Percentiles rank a stretch among this genome's conserved stretches.
Conservation (phyloP, 2,113 vertebrate genomes). For the Hoplias malabaricus region DNA sequence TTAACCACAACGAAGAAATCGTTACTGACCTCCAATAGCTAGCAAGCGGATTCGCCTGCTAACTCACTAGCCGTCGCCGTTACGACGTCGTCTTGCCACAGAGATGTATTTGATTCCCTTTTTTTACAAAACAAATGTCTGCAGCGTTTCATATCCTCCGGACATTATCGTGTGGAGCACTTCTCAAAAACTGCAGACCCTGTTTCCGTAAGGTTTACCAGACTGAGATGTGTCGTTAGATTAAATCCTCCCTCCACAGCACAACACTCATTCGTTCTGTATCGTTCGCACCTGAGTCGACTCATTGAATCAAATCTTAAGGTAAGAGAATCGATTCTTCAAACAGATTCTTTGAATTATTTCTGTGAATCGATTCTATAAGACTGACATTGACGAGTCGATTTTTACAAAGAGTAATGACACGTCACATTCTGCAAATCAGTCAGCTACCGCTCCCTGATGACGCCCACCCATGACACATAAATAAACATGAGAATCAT, state of each 20-base stretch:
- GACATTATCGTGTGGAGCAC: not conserved
- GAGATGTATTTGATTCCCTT: not conserved
- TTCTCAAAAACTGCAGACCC: not conserved
- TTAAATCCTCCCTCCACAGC: not conserved
- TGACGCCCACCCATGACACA: too few relatives aligned
- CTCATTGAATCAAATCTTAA: too few relatives aligned
- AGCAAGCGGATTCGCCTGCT: constrained; percentile 9
- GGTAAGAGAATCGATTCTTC: too few relatives aligned
- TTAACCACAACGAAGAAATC: constrained; percentile 1
- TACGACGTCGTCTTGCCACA: not conserved
- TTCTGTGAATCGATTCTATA: too few relatives aligned
- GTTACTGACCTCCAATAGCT: constrained; percentile 44
- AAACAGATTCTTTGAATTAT: too few relatives aligned
- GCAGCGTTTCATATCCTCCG: not conserved
- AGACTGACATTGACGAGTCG: too few relatives aligned
- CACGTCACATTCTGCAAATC: too few relatives aligned
- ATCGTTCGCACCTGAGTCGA: too few relatives aligned
- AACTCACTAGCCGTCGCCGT: not conserved
- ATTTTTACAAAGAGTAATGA: too few relatives aligned
- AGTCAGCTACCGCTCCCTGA: too few relatives aligned
- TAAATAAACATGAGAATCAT: too few relatives aligned
- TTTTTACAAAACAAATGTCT: not conserved
- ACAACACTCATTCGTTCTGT: not conserved
- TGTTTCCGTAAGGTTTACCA: not conserved
- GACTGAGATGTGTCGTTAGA: constrained; percentile 2